phyloP scores from a whole-genome alignment of 2,797 vertebrate species.

The Lacerta viridis region DNA sequence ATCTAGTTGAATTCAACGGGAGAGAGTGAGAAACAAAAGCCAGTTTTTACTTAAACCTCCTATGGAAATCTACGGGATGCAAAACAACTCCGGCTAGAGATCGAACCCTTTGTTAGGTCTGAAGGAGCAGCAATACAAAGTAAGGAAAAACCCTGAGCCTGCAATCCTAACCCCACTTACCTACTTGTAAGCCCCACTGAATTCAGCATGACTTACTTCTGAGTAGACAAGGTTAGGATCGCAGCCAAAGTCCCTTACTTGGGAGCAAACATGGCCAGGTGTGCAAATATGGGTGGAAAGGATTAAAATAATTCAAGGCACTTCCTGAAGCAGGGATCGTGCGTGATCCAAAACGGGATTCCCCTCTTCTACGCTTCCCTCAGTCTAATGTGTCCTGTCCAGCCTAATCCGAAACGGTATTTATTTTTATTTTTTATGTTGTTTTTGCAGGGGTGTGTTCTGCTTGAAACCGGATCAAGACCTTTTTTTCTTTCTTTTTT shows the following conservation, averaged over 20 bases:
- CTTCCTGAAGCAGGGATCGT: neutral
- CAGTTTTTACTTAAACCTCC: neutral
- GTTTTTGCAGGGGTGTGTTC: neutral
- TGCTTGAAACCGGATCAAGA: neutral
- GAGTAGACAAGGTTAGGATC: no score
- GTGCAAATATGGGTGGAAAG: neutral
- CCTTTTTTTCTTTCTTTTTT: no score
- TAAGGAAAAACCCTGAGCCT: neutral
- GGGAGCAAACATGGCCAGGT: neutral
- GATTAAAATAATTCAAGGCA: neutral
- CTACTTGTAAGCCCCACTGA: no score
- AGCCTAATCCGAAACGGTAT: no score
- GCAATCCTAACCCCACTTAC: no score
- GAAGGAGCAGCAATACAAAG: neutral
- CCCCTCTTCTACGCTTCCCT: neutral
- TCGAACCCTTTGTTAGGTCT: neutral
- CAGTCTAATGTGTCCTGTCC: no score
- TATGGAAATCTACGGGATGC: neutral
- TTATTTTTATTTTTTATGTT: no score
- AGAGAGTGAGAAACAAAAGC: neutral
- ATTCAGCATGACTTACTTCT: no score
- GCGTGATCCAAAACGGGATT: neutral
- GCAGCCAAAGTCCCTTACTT: neutral
- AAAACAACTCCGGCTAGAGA: neutral
- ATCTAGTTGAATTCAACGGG: neutral